A percentile compares a stretch with the other conserved stretches of the same genome.
Conservation (phyloP, 2,113 vertebrate species). For the Holacanthus passer region DNA sequence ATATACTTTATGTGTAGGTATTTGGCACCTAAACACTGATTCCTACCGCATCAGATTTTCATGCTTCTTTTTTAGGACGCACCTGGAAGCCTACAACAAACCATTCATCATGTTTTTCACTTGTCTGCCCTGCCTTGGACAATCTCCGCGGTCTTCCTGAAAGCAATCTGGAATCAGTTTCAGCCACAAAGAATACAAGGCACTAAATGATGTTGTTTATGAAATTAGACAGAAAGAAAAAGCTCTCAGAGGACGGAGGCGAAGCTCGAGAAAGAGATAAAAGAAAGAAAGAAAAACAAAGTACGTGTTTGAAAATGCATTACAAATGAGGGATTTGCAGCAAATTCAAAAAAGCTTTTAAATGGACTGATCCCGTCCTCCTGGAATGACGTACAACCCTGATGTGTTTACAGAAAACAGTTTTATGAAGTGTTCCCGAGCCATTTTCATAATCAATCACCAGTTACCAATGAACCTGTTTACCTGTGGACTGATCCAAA, state of each 20-base stretch:
- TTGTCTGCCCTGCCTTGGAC: slow-evolving; percentile 41
- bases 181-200: slow-evolving; percentile 33
- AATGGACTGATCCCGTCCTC: neutral
- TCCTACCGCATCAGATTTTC: neutral
- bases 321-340: neutral
- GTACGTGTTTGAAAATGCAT: neutral
- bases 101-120: neutral
- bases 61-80: neutral
- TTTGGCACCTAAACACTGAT: neutral
- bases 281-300: neutral
- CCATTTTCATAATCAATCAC: no score
- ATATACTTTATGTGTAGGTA: neutral
- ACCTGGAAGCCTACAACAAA: slow-evolving; percentile 33
- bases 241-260: neutral
- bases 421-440: no score
- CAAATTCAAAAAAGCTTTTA: neutral
- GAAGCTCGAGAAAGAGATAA: neutral
- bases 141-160: slow-evolving; percentile 31
- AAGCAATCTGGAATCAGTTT: slow-evolving; percentile 66
- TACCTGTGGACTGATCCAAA: no score
- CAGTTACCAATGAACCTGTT: no score
- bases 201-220: slow-evolving; percentile 57
- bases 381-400: no score
- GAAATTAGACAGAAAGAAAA: slow-evolving; percentile 36
- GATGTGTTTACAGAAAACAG: no score